A percentile compares a stretch with the other conserved stretches of the same genome.
These are phyloP conservation scores for Telmatherina bonti DNA, from an alignment of 2,797 vertebrate genomes.

Conservation along the genomic window DNA sequence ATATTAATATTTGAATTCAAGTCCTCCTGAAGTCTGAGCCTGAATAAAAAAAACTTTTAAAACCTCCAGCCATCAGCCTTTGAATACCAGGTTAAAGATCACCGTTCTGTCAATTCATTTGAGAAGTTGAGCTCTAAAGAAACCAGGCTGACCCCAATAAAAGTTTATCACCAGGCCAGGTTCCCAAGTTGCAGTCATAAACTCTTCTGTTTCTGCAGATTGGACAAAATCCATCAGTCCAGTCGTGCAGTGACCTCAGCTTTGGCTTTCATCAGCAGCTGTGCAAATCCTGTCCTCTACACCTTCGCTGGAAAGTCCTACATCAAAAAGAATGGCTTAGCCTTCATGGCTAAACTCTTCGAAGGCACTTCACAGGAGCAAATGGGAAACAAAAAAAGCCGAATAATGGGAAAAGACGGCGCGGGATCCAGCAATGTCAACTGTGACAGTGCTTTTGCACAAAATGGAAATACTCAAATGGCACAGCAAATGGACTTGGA, in stretches of 20 bases:
- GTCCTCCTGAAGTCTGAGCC: neutral
- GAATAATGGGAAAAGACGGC: neutral
- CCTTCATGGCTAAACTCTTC: slow-evolving; percentile 89
- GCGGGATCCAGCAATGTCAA: neutral
- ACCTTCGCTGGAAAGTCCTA: slow-evolving; percentile 87
- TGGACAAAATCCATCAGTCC: slow-evolving; percentile 23
- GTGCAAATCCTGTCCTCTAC: slow-evolving; percentile 89
- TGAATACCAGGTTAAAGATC: neutral
- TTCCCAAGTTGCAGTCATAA: neutral
- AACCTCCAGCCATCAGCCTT: neutral
- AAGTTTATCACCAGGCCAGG: too few species aligned
- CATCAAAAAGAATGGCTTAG: slow-evolving; percentile 83
- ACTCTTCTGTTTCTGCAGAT: slow-evolving; percentile 50
- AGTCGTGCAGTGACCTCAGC: slow-evolving; percentile 76
- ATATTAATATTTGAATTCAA: too few species aligned
- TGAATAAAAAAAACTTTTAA: too few species aligned
- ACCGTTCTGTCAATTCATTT: too few species aligned
- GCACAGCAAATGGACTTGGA: neutral
- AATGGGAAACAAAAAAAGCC: slow-evolving; percentile 34
- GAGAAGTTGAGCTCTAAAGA: too few species aligned
- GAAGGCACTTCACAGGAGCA: slow-evolving; percentile 83
- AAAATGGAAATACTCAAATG: neutral
- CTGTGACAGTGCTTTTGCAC: rapidly evolving
- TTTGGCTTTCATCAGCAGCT: slow-evolving; percentile 91
- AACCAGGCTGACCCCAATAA: too few species aligned